Conservation (phyloP, 2,888 invertebrate genomes). For the Eupithecia inturbata region DNA sequence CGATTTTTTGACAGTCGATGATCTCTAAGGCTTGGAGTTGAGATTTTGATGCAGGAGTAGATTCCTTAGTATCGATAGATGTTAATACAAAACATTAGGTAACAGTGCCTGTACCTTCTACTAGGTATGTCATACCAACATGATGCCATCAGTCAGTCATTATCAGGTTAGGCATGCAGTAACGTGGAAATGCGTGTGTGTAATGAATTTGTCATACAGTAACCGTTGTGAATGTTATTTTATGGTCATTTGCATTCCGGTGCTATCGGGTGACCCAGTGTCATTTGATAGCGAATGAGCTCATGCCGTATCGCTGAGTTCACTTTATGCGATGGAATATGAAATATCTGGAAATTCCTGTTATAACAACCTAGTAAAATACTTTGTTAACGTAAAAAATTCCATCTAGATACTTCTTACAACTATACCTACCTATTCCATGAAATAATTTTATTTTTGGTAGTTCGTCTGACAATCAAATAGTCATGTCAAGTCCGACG, state of each 20-base stretch:
- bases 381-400: not conserved
- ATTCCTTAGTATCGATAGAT: not conserved
- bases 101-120: not conserved
- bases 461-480: too few relatives aligned
- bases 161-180: conserved; percentile 2
- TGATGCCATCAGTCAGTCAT: conserved; percentile 7
- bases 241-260: conserved; percentile 39
- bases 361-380: not conserved
- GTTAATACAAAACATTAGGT: not conserved
- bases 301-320: conserved; percentile 35
- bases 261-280: conserved; percentile 51
- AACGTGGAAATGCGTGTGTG: conserved; percentile 9
- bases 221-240: conserved; percentile 22
- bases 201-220: conserved; percentile 32
- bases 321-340: conserved; percentile 25
- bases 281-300: conserved; percentile 55
- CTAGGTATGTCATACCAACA: conserved; percentile 1
- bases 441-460: too few relatives aligned
- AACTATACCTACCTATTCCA: too few relatives aligned
- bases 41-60: not conserved
- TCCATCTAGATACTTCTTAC: too few relatives aligned
- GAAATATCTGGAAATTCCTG: not conserved
- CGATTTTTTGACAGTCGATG: not conserved
- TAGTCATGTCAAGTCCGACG: too few relatives aligned
- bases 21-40: not conserved